Evolutionary conservation across 2,888 invertebrate genomes (phyloP).

Genomic region (Nysson spinosus): DNA sequence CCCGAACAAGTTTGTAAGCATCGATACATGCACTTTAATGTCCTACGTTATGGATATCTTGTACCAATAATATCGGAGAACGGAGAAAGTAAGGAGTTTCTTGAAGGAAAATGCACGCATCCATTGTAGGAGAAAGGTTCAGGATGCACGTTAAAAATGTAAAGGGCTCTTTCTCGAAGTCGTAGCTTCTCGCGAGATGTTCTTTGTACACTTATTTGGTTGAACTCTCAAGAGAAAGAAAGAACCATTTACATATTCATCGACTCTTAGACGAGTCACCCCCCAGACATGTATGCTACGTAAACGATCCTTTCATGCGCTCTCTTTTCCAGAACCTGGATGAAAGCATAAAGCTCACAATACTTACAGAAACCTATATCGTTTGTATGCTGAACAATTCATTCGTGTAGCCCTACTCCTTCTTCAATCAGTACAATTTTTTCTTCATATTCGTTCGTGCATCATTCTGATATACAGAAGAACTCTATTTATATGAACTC

Average conservation of each 20-base stretch:
- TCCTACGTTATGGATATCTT: conserved; percentile 17
- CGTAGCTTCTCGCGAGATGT: conserved; percentile 9
- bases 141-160: conserved; percentile 52
- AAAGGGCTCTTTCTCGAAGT: conserved; percentile 44
- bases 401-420: no score
- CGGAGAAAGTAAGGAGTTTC: conserved; percentile 14
- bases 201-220: conserved; percentile 45
- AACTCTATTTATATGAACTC: no score
- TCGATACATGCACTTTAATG: conserved; percentile 43
- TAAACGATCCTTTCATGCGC: conserved; percentile 35
- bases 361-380: no score
- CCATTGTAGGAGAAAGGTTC: not conserved
- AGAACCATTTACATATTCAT: conserved; percentile 64
- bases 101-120: conserved; percentile 1
- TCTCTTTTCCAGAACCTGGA: conserved; percentile 30
- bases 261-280: conserved; percentile 38
- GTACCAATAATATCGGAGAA: conserved; percentile 24
- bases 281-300: conserved; percentile 28
- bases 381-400: no score
- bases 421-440: no score
- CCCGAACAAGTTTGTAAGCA: conserved; percentile 41
- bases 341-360: conserved; percentile 40
- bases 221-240: conserved; percentile 34
- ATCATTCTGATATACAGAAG: no score
- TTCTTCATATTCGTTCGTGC: no score